Evolutionary conservation across 2,888 invertebrate species (phyloP).

Genomic region (Dendrolimus houi): DNA sequence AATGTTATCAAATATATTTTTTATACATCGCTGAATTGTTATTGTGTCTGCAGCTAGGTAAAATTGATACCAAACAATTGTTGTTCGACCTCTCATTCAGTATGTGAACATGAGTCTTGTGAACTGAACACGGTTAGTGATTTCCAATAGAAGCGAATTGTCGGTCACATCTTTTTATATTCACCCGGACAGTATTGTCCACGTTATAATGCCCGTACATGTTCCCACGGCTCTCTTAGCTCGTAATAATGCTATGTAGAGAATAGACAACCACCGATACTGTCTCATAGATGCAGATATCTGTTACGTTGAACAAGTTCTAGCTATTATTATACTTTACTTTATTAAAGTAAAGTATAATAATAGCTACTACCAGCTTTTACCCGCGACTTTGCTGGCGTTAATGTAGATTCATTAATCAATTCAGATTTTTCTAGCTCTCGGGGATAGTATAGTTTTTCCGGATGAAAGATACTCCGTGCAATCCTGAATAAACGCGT

Average conservation of each 20-base stretch:
- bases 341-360: too few relatives aligned
- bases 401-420: too few relatives aligned
- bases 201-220: slow-evolving; percentile 28
- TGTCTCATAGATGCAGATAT: slow-evolving; percentile 2
- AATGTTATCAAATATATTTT: too few relatives aligned
- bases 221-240: slow-evolving; percentile 46
- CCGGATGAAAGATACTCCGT: too few relatives aligned
- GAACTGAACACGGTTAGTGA: slow-evolving; percentile 41
- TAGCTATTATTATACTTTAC: neutral
- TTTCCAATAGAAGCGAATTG: slow-evolving; percentile 50
- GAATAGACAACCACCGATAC: slow-evolving; percentile 10
- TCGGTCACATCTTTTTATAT: slow-evolving; percentile 51
- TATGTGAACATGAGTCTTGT: slow-evolving; percentile 27
- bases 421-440: too few relatives aligned
- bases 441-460: too few relatives aligned
- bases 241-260: slow-evolving; percentile 11
- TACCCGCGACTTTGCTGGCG: neutral
- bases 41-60: too few relatives aligned
- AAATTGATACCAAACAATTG: neutral
- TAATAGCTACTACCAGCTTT: too few relatives aligned
- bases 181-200: slow-evolving; percentile 41
- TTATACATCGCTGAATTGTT: too few relatives aligned
- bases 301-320: neutral
- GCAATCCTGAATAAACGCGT: too few relatives aligned
- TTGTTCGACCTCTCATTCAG: slow-evolving; percentile 2